These are phyloP conservation scores for Hirundichthys speculiger DNA, from an alignment of 2,113 vertebrate species.

Conservation along the genomic window DNA sequence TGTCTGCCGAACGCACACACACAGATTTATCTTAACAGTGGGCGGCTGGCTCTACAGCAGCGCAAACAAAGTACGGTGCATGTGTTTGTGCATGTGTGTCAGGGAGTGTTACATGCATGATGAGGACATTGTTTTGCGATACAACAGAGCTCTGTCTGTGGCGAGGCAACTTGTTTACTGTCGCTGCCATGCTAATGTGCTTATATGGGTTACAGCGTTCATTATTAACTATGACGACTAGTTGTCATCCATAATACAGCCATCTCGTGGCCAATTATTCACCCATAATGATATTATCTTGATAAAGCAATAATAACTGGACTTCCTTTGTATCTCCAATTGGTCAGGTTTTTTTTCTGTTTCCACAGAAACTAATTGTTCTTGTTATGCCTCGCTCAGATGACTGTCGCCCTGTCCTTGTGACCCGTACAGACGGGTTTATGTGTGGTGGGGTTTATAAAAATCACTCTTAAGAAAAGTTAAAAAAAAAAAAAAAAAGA, in stretches of 20 bases:
- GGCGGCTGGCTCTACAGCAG: slow-evolving; percentile 37
- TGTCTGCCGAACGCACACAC: slow-evolving; percentile 40
- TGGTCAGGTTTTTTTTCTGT: slow-evolving; percentile 20
- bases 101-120: slow-evolving; percentile 33
- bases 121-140: slow-evolving; percentile 51
- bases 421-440: no score
- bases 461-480: no score
- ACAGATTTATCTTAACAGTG: slow-evolving; percentile 50
- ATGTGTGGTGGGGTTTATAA: no score
- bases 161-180: slow-evolving; percentile 53
- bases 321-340: slow-evolving; percentile 47
- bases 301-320: slow-evolving; percentile 52
- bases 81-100: slow-evolving; percentile 2
- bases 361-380: slow-evolving; percentile 43
- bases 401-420: no score
- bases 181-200: slow-evolving; percentile 64
- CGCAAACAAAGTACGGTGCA: slow-evolving; percentile 51
- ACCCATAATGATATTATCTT: slow-evolving; percentile 56
- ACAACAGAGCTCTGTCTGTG: slow-evolving; percentile 38
- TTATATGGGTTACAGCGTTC: slow-evolving; percentile 67
- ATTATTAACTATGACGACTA: slow-evolving; percentile 39
- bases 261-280: slow-evolving; percentile 48
- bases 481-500: neutral
- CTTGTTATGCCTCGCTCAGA: slow-evolving; percentile 9
- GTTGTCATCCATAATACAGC: slow-evolving; percentile 31